A percentile compares a stretch with the other conserved stretches of the same genome.
phyloP scores from a whole-genome alignment of 2,888 invertebrate species.

The Nysson spinosus region DNA sequence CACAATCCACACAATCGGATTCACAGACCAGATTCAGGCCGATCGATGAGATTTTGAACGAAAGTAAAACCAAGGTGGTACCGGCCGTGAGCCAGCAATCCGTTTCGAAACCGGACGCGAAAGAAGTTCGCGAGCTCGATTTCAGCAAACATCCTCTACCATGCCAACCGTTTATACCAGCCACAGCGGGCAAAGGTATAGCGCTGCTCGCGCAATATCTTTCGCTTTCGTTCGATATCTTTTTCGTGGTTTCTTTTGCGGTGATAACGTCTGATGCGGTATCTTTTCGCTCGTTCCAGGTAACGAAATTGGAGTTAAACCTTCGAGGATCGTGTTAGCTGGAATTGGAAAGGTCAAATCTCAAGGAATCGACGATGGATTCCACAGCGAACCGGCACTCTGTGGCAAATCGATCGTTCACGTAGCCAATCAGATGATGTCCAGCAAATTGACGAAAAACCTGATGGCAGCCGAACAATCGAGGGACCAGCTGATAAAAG shows the following conservation, averaged over 20 bases:
- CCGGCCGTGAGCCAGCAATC: constrained; percentile 12
- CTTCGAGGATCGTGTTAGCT: constrained; percentile 35
- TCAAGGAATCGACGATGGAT: constrained; percentile 84
- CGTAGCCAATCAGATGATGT: constrained; percentile 77
- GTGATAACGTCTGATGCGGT: not conserved
- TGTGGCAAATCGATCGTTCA: constrained; percentile 83
- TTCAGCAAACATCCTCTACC: constrained; percentile 84
- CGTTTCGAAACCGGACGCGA: constrained; percentile 34
- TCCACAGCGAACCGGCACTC: constrained; percentile 81
- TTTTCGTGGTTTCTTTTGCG: not conserved
- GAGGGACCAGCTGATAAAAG: constrained; percentile 64
- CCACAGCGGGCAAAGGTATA: constrained; percentile 60
- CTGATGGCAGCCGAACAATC: constrained; percentile 41
- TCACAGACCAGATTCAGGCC: constrained; percentile 64
- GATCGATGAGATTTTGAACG: constrained; percentile 64
- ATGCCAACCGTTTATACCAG: constrained; percentile 79
- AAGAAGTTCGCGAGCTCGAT: constrained; percentile 60
- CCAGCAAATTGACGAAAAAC: constrained; percentile 62
- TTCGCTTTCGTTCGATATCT: too few species aligned
- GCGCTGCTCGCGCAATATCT: too few species aligned
- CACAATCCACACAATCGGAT: too few species aligned
- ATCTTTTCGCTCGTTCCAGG: constrained; percentile 31
- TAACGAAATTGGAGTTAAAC: constrained; percentile 37
- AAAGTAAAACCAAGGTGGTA: constrained; percentile 45
- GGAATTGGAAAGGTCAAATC: constrained; percentile 75